Percentiles rank a stretch among this genome's conserved stretches.
These are phyloP conservation scores for Rotaria magnacalcarata DNA, from an alignment of 2,888 invertebrate species.

Conservation along the genomic window DNA sequence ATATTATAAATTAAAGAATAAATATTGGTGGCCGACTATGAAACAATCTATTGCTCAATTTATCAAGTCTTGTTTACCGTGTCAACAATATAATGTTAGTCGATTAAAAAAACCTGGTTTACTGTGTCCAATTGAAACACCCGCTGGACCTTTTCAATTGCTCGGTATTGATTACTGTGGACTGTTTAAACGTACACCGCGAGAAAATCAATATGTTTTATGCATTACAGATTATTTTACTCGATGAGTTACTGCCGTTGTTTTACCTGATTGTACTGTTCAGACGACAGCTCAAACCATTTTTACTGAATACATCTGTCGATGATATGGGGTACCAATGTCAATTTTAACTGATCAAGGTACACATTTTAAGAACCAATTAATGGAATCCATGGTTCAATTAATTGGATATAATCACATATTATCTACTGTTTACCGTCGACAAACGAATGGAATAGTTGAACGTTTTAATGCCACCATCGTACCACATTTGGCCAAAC, in stretches of 20 bases:
- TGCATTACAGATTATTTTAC: conserved; percentile 22
- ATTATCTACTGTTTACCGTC: conserved; percentile 47
- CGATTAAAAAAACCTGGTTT: not conserved
- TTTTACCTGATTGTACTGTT: not conserved
- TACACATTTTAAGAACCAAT: not conserved
- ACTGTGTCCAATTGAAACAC: not conserved
- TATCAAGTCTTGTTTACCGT: not conserved
- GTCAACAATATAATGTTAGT: not conserved
- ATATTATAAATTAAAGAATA: not conserved
- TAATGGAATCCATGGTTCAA: conserved; percentile 47
- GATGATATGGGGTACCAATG: conserved; percentile 5
- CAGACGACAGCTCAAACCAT: not conserved
- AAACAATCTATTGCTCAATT: not conserved
- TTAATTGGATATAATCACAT: conserved; percentile 47
- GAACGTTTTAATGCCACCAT: conserved; percentile 47
- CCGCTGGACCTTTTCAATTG: not conserved
- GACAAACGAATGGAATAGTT: conserved; percentile 37
- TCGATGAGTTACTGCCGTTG: not conserved
- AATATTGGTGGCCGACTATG: not conserved
- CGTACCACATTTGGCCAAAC: not conserved
- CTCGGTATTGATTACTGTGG: not conserved
- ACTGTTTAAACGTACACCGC: not conserved
- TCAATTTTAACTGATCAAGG: conserved; percentile 35
- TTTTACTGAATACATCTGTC: not conserved
- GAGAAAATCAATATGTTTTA: not conserved